Base-by-base conservation (phyloP, 2,888 invertebrate genomes). In the Pyrgus malvae region DNA sequence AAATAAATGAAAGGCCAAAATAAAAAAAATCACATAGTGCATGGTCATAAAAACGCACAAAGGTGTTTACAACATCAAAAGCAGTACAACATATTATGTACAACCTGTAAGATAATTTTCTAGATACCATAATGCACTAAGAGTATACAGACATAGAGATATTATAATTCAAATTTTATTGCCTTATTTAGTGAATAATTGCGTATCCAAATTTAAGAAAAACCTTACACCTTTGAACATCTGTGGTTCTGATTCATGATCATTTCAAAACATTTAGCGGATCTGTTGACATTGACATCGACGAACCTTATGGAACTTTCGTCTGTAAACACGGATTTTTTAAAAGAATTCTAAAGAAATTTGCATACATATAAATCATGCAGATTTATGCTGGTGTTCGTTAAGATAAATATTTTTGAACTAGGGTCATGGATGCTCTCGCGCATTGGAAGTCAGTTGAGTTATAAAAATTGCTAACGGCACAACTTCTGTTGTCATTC, bases 361-460 rank as follows among this genome's bases (percentile, higher is more conserved):
- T 59, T 31, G 27, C 40, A 55, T 48, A 40, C 35, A 31, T n/a
- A 23, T 23, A 23, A 29, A 54, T 51, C 6, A 58, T 58, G 51
- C 55, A 59, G 35, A 59, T 55, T 50, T 65, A 68, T 69, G 67
- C 46, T 65, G 62, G 64, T 64, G 35, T 62, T 58, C 56, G 55
- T 56, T 61, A 42, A 63, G 59, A 55, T 54, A 65, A 55, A 69
- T 68, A 64, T 12, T 40, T 48, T 57, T 48, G 37, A 62, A 56
- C 48, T 60, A 60, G 69, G 70, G 70, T 74, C 74, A 73, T 56
- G 74, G 69, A 63, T 12, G 8, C 48, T 37, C 2, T 25, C 7
- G 7, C 25, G n/a, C n/a, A n/a, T 25, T 6, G 9, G 2, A 25
- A 25, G 4, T 8, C n/a, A n/a, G n/a, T n/a, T n/a, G n/a, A n/a